Evolutionary conservation across 2,797 vertebrate species (phyloP).

Genomic region (Octomys mimax): DNA sequence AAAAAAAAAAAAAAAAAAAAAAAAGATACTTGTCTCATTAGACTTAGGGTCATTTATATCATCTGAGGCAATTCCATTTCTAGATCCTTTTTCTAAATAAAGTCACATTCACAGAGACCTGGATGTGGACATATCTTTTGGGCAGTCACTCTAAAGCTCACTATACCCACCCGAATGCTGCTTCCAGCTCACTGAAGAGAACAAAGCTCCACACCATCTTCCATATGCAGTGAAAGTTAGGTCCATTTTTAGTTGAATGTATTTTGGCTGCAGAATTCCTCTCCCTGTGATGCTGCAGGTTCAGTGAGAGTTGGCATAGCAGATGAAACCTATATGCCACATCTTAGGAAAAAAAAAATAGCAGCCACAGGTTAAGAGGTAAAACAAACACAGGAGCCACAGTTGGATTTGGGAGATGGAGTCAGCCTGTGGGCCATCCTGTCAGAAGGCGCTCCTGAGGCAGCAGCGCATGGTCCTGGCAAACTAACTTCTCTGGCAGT

Average conservation of each 20-base stretch:
- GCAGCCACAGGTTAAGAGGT: neutral
- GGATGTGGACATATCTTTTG: neutral
- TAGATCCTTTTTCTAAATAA: constrained; percentile 10
- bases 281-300: neutral
- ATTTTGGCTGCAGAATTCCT: constrained; percentile 15
- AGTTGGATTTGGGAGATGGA: neutral
- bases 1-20: too few species aligned
- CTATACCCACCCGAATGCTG: neutral
- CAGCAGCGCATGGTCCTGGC: neutral
- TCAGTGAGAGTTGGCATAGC: neutral
- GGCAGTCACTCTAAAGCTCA: neutral
- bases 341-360: neutral
- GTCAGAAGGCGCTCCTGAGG: neutral
- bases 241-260: neutral
- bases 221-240: neutral
- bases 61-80: neutral
- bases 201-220: accelerated
- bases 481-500: neutral
- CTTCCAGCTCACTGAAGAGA: neutral
- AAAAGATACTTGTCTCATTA: neutral
- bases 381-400: neutral
- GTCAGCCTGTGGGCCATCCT: neutral
- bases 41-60: neutral
- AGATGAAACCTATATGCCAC: neutral
- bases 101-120: neutral